A percentile compares a stretch with the other conserved stretches of the same genome.
phyloP scores from a whole-genome alignment of 2,888 invertebrate species.

The Ischnura elegans region DNA sequence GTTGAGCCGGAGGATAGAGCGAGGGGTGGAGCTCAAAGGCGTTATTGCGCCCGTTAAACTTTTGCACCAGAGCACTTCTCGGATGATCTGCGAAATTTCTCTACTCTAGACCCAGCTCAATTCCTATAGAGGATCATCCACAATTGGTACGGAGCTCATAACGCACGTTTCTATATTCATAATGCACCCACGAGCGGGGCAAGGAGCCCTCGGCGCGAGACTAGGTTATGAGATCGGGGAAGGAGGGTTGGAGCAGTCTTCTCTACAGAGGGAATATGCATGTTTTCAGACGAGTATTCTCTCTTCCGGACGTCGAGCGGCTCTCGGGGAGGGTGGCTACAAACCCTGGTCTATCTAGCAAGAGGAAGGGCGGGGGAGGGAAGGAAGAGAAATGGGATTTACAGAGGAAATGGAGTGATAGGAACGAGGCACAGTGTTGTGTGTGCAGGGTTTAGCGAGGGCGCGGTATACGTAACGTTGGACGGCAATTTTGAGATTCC shows the following conservation, averaged over 20 bases:
- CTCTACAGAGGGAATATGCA: background rate
- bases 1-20: background rate
- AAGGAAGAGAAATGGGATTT: constrained; percentile 25
- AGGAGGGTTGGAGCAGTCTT: background rate
- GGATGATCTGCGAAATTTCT: background rate
- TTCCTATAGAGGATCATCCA: background rate
- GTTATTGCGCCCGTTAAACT: constrained; percentile 5
- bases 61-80: background rate
- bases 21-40: background rate
- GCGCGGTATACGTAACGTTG: background rate
- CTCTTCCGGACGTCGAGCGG: background rate
- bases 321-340: background rate
- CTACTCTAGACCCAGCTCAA: background rate
- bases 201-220: background rate
- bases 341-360: background rate
- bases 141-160: background rate
- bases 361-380: background rate
- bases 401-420: constrained; percentile 37
- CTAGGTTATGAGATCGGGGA: background rate
- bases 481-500: constrained; percentile 65
- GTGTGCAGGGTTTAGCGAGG: background rate
- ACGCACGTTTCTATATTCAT: constrained; percentile 29
- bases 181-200: background rate
- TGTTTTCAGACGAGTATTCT: background rate
- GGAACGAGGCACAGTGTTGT: constrained; percentile 7